Conservation (phyloP, 2,888 invertebrate genomes). For the Piscicola geometra region DNA sequence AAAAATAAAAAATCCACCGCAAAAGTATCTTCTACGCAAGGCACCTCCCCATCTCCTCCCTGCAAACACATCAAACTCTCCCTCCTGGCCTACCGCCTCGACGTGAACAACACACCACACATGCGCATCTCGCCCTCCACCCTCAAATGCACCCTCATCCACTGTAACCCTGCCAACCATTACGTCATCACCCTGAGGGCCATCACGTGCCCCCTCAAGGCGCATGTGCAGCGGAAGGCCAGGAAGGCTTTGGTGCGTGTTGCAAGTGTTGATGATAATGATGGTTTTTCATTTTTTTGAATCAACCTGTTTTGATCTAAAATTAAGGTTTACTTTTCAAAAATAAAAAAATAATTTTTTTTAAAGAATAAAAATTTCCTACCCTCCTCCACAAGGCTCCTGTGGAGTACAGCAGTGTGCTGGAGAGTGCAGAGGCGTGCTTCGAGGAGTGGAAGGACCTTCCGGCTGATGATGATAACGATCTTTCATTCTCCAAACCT, state of each 20-base stretch:
- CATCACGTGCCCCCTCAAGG: conserved; percentile 53
- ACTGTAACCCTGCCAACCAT: conserved; percentile 53
- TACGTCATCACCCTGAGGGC: conserved; percentile 54
- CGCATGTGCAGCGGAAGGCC: conserved; percentile 46
- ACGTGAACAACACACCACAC: conserved; percentile 51
- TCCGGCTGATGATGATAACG: conserved; percentile 50
- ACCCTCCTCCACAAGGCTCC: background rate
- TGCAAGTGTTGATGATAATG: too few relatives aligned
- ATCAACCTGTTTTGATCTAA: background rate
- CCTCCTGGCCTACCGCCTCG: conserved; percentile 38
- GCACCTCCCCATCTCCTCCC: background rate
- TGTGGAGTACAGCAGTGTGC: background rate
- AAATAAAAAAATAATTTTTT: too few relatives aligned
- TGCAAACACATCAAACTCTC: conserved; percentile 13
- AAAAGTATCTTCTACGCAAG: background rate
- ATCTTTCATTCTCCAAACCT: conserved; percentile 52
- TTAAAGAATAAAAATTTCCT: too few relatives aligned
- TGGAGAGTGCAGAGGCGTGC: background rate
- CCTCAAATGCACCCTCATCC: conserved; percentile 54
- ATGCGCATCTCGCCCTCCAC: conserved; percentile 51
- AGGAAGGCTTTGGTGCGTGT: too few relatives aligned
- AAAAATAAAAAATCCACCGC: background rate
- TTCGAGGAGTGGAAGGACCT: conserved; percentile 41
- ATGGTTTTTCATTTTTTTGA: background rate
- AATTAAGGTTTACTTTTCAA: too few relatives aligned